Base-by-base conservation (phyloP, 2,113 vertebrate genomes). In the Pardalotus punctatus region DNA sequence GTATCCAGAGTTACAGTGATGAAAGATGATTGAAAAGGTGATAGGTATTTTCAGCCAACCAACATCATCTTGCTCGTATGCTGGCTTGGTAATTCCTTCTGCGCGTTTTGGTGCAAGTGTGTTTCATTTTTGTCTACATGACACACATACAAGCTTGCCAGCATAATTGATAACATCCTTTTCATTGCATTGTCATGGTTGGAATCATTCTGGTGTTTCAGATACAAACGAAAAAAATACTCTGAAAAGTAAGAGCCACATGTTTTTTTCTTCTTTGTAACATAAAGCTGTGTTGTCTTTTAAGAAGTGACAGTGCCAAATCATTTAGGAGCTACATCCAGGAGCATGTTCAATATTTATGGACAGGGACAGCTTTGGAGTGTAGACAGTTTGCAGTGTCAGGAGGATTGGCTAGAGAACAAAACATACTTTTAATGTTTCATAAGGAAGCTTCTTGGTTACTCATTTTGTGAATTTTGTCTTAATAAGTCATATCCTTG, bases 341-440 rank as follows among this genome's bases (percentile, higher is more conserved):
- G 50, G 58, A 93, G 45, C 11, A 51, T 61, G 50, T 91, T 96
- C 66, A 93, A 47, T 97, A 93, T 96, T 97, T 93, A 93, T 94
- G 74, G 48, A n/a, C 53, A 76, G 93, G 54, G 66, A 80, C 12
- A 35, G 69, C 78, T 94, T 66, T 61, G 57, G 70, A 81, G 12
- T 17, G 11, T 89, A 81, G 69, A 56, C 38, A 45, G 65, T 86
- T 89, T 76, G 18, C 35, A n/a, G 6, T 82, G 36, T 89, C 90
- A 91, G 74, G 78, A 94, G 81, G 47, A 88, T 66, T 90, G 71
- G n/a, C 33, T 82, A 53, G 21, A 96, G 66, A 96, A 73, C 69
- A 91, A 95, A 93, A 76, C 33, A 89, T 80, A 58, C 13, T 95
- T 93, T 77, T 42, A 80, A 62, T 94, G 51, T 95, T 95, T 95